Evolutionary conservation across 2,113 vertebrate genomes (phyloP).

Genomic region (Hemiprocne comata): DNA sequence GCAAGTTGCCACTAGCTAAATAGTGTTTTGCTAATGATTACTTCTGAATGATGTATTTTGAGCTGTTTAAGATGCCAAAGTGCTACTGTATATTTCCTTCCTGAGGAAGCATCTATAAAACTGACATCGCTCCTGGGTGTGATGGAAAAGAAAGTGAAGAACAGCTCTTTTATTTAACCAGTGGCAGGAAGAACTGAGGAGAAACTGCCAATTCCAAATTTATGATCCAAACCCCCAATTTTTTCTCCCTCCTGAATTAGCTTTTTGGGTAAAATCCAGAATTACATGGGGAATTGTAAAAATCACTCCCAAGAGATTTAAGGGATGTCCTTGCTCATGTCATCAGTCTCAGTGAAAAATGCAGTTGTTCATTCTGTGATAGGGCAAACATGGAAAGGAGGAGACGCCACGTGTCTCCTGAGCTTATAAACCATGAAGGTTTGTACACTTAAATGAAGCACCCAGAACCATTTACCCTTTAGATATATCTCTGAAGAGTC

Average conservation of each 20-base stretch:
- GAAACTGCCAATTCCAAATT: not conserved
- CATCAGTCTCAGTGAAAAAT: not conserved
- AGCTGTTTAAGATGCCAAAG: not conserved
- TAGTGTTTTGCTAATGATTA: constrained; percentile 62
- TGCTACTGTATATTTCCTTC: not conserved
- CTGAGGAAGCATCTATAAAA: not conserved
- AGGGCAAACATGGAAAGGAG: not conserved
- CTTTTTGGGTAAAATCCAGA: constrained; percentile 15
- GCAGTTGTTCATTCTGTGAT: not conserved
- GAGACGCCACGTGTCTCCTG: not conserved
- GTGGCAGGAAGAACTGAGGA: not conserved
- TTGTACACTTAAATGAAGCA: not conserved
- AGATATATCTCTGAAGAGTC: not conserved
- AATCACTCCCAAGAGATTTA: not conserved
- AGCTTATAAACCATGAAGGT: not conserved
- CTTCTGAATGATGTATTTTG: constrained; percentile 55
- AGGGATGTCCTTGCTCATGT: not conserved
- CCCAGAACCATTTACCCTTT: not conserved
- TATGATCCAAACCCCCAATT: not conserved
- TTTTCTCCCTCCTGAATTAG: not conserved
- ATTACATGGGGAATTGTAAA: not conserved
- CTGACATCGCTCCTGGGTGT: not conserved
- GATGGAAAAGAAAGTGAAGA: not conserved
- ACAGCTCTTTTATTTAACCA: not conserved
- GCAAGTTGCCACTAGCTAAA: constrained; percentile 71